A percentile compares a stretch with the other conserved stretches of the same genome.
Conservation (phyloP, 1,140 invertebrate genomes). For the Pogonomyrmex californicus region DNA sequence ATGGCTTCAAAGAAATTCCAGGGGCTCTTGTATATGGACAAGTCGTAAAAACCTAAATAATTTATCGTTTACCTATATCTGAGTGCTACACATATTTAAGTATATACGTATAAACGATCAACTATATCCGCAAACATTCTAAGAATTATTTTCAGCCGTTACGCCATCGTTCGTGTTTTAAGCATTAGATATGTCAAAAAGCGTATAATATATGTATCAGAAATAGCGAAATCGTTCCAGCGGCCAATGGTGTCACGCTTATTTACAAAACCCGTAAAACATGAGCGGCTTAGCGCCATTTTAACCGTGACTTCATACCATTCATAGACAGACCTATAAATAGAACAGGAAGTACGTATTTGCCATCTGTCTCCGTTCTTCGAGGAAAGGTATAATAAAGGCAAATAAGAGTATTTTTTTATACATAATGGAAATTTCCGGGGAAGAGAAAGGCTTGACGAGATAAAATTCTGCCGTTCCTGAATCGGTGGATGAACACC, state of each 20-base stretch:
- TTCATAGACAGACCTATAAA: slow-evolving; percentile 30
- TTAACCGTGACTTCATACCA: slow-evolving; percentile 66
- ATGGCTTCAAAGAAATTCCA: slow-evolving; percentile 17
- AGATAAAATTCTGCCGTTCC: not conserved
- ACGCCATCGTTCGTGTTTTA: not conserved
- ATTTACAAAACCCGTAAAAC: slow-evolving; percentile 66
- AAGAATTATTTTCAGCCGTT: slow-evolving; percentile 43
- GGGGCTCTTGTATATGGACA: not conserved
- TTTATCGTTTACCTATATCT: not conserved
- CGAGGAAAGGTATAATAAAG: not conserved
- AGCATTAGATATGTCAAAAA: not conserved
- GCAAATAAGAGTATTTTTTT: not conserved
- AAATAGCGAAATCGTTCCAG: slow-evolving; percentile 23
- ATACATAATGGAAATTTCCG: not conserved
- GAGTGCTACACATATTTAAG: not conserved
- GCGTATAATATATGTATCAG: slow-evolving; percentile 35
- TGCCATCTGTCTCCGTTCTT: slow-evolving; percentile 1
- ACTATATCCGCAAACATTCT: slow-evolving; percentile 17
- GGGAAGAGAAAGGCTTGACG: not conserved
- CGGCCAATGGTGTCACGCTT: slow-evolving; percentile 65
- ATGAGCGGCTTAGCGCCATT: slow-evolving; percentile 8
- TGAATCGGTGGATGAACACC: not conserved
- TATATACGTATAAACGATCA: not conserved
- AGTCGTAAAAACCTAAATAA: slow-evolving; percentile 32
- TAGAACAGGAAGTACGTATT: slow-evolving; percentile 23